phyloP scores from a whole-genome alignment of 2,888 invertebrate genomes.

The Poecilobothrus nobilitatus region DNA sequence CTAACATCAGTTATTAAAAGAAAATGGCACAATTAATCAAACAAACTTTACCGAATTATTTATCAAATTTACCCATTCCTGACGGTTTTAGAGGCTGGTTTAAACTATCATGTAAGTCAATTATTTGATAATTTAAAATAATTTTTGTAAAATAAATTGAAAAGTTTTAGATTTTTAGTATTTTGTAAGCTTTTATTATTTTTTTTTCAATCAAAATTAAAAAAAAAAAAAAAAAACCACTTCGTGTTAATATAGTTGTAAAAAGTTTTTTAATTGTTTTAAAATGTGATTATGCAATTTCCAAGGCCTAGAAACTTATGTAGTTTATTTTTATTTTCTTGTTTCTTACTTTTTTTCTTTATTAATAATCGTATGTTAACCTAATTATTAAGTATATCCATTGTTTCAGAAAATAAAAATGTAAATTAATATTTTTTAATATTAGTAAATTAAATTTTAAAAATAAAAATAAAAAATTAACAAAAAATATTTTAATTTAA shows the following conservation, averaged over 20 bases:
- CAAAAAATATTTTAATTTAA: no score
- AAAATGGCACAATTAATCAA: conserved; percentile 51
- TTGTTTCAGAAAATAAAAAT: no score
- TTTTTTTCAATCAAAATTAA: no score
- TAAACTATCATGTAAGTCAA: conserved; percentile 64
- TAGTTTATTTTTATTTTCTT: neutral
- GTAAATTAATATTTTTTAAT: no score
- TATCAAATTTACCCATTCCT: conserved; percentile 75
- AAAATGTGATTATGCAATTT: conserved; percentile 2
- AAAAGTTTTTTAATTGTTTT: neutral
- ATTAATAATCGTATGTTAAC: no score
- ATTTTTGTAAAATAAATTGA: neutral
- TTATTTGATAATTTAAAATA: neutral
- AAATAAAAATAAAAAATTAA: no score
- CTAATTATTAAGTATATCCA: no score
- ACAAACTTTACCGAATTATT: conserved; percentile 73
- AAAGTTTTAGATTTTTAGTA: neutral
- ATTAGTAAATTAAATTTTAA: no score
- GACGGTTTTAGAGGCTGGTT: conserved; percentile 79
- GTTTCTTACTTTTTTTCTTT: neutral
- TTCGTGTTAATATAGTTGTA: no score
- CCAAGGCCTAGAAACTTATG: neutral
- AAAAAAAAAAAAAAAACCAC: no score
- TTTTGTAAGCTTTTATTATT: conserved; percentile 8
- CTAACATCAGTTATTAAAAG: no score